phyloP scores from a whole-genome alignment of 2,888 invertebrate species.

The Meandrusa payeni region DNA sequence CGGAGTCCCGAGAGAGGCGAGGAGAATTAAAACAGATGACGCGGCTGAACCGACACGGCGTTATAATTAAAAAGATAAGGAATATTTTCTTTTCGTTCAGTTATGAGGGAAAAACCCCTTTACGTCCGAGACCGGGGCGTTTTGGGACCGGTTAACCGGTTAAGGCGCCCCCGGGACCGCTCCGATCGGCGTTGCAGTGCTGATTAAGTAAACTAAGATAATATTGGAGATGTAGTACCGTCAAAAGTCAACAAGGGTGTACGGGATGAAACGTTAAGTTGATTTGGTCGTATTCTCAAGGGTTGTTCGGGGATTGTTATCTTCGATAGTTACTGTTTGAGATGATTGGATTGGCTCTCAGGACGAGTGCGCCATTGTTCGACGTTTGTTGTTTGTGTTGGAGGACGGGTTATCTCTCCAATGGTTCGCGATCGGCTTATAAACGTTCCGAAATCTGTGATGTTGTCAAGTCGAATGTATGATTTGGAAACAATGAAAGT shows the following conservation, averaged over 20 bases:
- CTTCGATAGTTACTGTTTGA: conserved; percentile 72
- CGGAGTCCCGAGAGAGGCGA: conserved; percentile 51
- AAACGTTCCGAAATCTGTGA: conserved; percentile 31
- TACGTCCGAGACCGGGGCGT: conserved; percentile 39
- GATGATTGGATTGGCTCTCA: conserved; percentile 73
- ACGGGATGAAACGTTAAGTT: conserved; percentile 67
- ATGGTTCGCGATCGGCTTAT: conserved; percentile 31
- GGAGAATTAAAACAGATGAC: conserved; percentile 78
- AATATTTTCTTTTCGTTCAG: conserved; percentile 65
- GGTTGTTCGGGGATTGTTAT: conserved; percentile 66
- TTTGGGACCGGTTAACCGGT: conserved; percentile 64
- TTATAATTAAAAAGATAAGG: conserved; percentile 81
- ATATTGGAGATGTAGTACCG: conserved; percentile 70
- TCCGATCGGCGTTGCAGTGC: conserved; percentile 60
- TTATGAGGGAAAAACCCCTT: conserved; percentile 65
- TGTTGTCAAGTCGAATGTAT: background rate
- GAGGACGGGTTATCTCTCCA: conserved; percentile 34
- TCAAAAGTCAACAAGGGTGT: conserved; percentile 78
- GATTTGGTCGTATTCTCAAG: conserved; percentile 73
- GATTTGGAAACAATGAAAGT: background rate
- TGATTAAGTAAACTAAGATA: conserved; percentile 81
- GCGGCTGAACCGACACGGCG: conserved; percentile 60
- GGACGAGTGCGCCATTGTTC: conserved; percentile 65
- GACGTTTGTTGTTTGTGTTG: conserved; percentile 44
- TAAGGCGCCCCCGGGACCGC: conserved; percentile 68